A percentile compares a stretch with the other conserved stretches of the same genome.
phyloP scores from a whole-genome alignment of 2,797 vertebrate genomes.

The Hylomyscus alleni region DNA sequence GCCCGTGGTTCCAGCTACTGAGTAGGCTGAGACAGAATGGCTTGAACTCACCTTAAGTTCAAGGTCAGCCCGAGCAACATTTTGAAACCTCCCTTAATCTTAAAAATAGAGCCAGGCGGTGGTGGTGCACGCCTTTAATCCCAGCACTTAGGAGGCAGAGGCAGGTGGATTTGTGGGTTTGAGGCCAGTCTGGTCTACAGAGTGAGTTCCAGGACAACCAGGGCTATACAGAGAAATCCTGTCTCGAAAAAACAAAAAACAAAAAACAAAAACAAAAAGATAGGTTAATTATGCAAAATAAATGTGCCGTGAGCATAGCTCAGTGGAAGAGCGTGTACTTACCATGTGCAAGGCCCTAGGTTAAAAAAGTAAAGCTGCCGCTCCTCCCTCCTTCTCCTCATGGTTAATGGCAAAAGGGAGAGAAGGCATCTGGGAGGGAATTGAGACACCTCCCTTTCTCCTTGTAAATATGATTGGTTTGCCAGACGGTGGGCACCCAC shows the following conservation, averaged over 20 bases:
- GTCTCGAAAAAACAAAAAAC: no score
- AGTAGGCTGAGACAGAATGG: background rate
- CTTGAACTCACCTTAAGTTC: background rate
- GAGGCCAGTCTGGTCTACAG: no score
- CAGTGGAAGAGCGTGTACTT: background rate
- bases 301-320: background rate
- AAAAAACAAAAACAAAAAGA: no score
- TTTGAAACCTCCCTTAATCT: background rate
- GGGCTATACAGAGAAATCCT: no score
- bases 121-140: no score
- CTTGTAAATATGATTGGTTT: background rate
- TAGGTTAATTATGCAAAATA: background rate
- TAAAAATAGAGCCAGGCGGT: no score
- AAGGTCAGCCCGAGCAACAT: background rate
- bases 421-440: background rate
- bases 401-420: background rate
- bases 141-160: no score
- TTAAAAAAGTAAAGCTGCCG: background rate
- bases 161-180: no score
- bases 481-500: background rate
- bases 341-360: background rate
- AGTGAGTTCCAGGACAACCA: no score
- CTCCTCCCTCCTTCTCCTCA: background rate
- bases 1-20: background rate
- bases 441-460: no score